Evolutionary conservation across 2,797 vertebrate species (phyloP), one percentile per base, ranked within the genome.

Genomic region (Pipistrellus kuhlii): DNA sequence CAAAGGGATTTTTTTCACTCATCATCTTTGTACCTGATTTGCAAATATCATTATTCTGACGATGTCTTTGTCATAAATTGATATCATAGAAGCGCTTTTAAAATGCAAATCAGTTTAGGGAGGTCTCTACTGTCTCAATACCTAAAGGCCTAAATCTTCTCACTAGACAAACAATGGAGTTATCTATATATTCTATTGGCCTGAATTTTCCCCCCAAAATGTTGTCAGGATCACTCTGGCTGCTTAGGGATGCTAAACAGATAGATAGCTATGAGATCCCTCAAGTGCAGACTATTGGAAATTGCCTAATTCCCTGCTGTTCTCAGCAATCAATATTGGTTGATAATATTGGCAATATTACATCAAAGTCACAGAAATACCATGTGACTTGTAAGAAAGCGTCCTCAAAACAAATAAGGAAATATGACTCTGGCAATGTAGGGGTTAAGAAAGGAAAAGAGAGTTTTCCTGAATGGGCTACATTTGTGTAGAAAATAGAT

Each of bases 131-230:
- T 46, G 93, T 85, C 83, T 92, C 93, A 95, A 77, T 91, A 66
- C 90, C 96, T 78, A 91, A 90, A 94, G 38, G 78, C 53, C 55
- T 94, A 95, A 96, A 93, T 96, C 3, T 95, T 85, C 46, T 95
- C 72, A 96, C 88, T 88, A 73, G 94, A 86, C 44, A 92, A 94
- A 96, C 46, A 84, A 46, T 75, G 21, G 75, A 59, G 76, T 96
- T 71, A 89, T 97, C 38, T 73, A 94, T 95, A 88, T 96, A 86
- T 77, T 97, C 93, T 30, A 6, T 6, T 91, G 86, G 23, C 51
- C 53, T 87, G 44, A 57, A 53, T 94, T 96, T 97, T 86, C 88
- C 97, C 84, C 71, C 13, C 13, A 94, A 90, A 96, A 91, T 85
- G 85, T 30, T 93, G n/a, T 95, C 91, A 76, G 69, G 87, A 88